Base-by-base conservation (phyloP, 1,140 invertebrate genomes). In the Platyura marginata region DNA sequence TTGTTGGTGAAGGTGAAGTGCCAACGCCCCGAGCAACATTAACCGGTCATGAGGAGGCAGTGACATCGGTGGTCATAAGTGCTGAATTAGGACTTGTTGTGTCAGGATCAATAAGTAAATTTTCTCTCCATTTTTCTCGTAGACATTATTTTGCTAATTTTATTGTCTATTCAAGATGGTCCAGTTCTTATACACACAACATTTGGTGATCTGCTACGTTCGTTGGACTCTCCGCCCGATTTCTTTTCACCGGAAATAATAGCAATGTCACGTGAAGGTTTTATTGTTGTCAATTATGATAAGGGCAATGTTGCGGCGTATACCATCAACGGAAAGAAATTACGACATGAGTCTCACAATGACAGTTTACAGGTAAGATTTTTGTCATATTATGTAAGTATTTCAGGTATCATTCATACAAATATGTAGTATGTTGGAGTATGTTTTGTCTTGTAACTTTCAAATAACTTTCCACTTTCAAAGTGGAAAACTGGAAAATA, bases 61-160 rank as follows among this genome's bases (percentile, higher is more conserved):
- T 99, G 35, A 86, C 86, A 34, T 88, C 83, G 53, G 86, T 98
- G 44, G 86, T 91, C 40, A 94, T 98, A 34, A 94, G 92, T 4
- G 94, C 95, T 15, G 95, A 99, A 62, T 73, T 98, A 22, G 95
- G 94, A 15, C 70, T 98, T n/a, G 93, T 98, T 40, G 82, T 98
- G 34, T 96, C 91, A 37, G 91, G 88, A 34, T 89, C 85, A 13
- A 71, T 79, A 56, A 81, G 85, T 90, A 46, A 55, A 54, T 50
- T 25, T 5, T 13, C 5, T 35, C 18, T 5, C 6, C 16, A 16
- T 18, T 3, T 21, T 8, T 44, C 16, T 21, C 6, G 15, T 6
- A 20, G 13, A 3, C n/a, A 21, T 9, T 20, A 19, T 38, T 3
- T 43, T 33, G 5, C 3, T 33, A 38, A 21, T 41, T 22, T 39